Base-by-base conservation (phyloP, 2,888 invertebrate species). In the Amitus sp. region DNA sequence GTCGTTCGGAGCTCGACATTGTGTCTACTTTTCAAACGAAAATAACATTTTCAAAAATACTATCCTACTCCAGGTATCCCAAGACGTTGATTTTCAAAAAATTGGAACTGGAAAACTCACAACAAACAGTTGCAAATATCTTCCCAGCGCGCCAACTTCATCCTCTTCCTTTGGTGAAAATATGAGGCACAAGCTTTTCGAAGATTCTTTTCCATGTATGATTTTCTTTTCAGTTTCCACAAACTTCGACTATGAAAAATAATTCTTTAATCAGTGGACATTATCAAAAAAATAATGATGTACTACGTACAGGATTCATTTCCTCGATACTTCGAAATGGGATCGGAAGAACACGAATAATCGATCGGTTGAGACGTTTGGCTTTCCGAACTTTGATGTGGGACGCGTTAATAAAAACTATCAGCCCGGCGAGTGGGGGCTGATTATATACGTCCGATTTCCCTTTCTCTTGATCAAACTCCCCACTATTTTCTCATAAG, bases 81-180 rank as follows among this genome's bases (percentile, higher is more conserved):
- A n/a, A n/a, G n/a, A n/a, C n/a, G n/a, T n/a, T n/a, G n/a, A n/a
- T n/a, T n/a, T n/a, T n/a, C n/a, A n/a, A n/a, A n/a, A n/a, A n/a
- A n/a, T n/a, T n/a, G n/a, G n/a, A n/a, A n/a, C n/a, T 15, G 12
- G 30, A 46, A 12, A 55, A 74, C 80, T 78, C 74, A 90, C 92
- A 80, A 95, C 90, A 83, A 99, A 98, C 18, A 97, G 89, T 77
- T 91, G 90, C 59, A 99, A 86, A 55, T 92, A 94, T 75, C 89
- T 89, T 1, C 96, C 96, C 48, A 99, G 84, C 1, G 94, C 90
- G 1, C 99, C 99, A 1, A 95, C 91, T 76, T 91, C 89, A 69
- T 91, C 91, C 63, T 88, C 86, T 59, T 92, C 90, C 51, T 88
- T 89, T 0, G 97, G 91, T 0, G 96, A 93, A 83, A 97, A 96